Percentiles rank a stretch among this genome's conserved stretches.
Evolutionary conservation across 2,797 vertebrate genomes (phyloP).

Genomic region (Phrynocephalus vlangalii): DNA sequence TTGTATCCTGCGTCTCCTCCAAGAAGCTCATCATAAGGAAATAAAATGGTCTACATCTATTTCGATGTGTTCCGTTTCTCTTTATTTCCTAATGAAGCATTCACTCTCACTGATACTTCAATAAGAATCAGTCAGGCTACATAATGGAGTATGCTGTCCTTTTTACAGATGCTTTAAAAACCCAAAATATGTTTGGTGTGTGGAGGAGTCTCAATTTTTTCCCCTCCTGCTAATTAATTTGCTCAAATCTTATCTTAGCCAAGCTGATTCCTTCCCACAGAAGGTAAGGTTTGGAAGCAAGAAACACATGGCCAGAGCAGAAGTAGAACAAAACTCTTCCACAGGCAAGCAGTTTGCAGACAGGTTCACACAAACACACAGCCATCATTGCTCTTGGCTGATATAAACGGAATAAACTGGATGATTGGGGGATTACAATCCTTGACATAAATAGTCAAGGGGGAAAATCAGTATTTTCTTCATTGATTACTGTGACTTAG

Average conservation of each 20-base stretch:
- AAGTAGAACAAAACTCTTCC: not conserved
- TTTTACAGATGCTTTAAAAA: not conserved
- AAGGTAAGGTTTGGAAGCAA: not conserved
- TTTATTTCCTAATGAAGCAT: not conserved
- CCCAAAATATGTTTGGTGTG: not conserved
- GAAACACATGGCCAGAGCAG: not conserved
- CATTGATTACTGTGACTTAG: not conserved
- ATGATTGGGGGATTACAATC: not conserved
- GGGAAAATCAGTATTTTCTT: not conserved
- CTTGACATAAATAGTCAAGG: not conserved
- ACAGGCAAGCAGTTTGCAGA: not conserved
- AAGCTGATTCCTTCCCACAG: not conserved
- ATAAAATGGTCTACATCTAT: not conserved
- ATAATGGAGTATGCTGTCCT: not conserved
- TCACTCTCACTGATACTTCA: not conserved
- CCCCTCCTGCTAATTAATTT: not conserved
- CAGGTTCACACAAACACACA: no score
- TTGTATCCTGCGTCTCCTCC: not conserved
- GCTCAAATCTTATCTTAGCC: not conserved
- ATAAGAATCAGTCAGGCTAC: not conserved
- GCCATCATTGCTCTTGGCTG: not conserved
- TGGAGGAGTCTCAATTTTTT: no score
- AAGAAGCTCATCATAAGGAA: not conserved
- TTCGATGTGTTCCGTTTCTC: not conserved
- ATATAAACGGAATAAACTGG: not conserved